Percentiles rank a stretch among this genome's conserved stretches.
phyloP scores from a whole-genome alignment of 2,888 invertebrate species.

The Taphrorychus bicolor region DNA sequence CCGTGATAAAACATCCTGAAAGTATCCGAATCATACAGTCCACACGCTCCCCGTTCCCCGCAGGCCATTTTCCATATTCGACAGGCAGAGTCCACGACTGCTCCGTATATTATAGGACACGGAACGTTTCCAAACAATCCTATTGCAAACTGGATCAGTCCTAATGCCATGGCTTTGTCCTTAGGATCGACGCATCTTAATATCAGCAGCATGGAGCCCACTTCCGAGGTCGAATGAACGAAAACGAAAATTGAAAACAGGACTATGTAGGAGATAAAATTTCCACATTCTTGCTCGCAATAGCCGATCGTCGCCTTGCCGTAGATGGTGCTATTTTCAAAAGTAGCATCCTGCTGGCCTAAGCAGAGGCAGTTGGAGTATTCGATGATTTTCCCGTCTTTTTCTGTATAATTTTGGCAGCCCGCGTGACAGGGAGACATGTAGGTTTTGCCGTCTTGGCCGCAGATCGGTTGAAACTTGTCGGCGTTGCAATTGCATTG shows the following conservation, averaged over 20 bases:
- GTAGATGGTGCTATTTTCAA: conserved; percentile 40
- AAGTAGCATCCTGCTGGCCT: conserved; percentile 38
- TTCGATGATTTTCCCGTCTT: conserved; percentile 66
- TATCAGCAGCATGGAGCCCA: conserved; percentile 88
- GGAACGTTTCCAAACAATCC: conserved; percentile 94
- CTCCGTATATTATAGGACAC: conserved; percentile 93
- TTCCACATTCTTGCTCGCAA: conserved; percentile 80
- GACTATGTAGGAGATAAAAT: conserved; percentile 80
- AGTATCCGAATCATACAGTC: conserved; percentile 83
- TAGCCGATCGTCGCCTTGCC: conserved; percentile 77
- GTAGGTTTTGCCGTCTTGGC: conserved; percentile 81
- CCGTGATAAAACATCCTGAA: conserved; percentile 88
- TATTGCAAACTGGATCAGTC: conserved; percentile 91
- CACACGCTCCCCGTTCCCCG: conserved; percentile 83
- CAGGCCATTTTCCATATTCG: conserved; percentile 85
- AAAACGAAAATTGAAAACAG: conserved; percentile 89
- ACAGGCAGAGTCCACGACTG: conserved; percentile 91
- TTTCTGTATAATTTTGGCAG: conserved; percentile 69
- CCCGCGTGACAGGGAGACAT: conserved; percentile 91
- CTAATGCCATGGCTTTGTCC: conserved; percentile 95
- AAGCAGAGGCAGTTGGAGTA: conserved; percentile 66
- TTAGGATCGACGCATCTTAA: conserved; percentile 89
- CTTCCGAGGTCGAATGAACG: conserved; percentile 91
- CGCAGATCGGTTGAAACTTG: conserved; percentile 86
- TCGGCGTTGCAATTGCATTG: conserved; percentile 77